Evolutionary conservation across 2,888 invertebrate species (phyloP).

Genomic region (Rhingia rostrata): DNA sequence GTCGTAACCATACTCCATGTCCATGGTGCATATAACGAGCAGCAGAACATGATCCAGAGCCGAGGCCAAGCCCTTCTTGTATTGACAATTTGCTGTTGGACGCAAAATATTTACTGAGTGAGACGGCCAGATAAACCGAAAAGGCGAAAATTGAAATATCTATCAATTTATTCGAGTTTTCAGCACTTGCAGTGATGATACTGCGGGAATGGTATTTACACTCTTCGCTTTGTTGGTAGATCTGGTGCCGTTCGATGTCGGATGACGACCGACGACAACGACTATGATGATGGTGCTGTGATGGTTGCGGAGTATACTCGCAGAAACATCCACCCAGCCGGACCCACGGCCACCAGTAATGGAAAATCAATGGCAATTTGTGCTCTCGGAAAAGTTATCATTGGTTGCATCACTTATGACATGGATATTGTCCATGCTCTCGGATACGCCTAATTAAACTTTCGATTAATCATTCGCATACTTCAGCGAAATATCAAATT

Average conservation of each 20-base stretch:
- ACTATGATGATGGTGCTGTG: neutral
- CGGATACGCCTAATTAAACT: conserved; percentile 75
- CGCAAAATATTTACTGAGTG: conserved; percentile 68
- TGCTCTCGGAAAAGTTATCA: conserved; percentile 67
- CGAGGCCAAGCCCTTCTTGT: conserved; percentile 14
- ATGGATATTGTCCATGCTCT: conserved; percentile 57
- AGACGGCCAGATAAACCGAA: conserved; percentile 68
- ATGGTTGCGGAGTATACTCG: conserved; percentile 2
- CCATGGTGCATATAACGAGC: conserved; percentile 28
- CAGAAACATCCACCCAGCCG: neutral
- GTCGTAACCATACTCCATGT: conserved; percentile 3
- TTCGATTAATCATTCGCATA: conserved; percentile 75
- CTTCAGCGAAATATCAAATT: conserved; percentile 69
- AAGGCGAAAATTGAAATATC: conserved; percentile 72
- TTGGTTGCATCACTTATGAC: conserved; percentile 69
- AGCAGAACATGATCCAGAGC: conserved; percentile 36
- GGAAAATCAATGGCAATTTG: conserved; percentile 72
- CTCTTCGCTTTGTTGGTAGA: conserved; percentile 11
- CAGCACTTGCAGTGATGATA: conserved; percentile 70
- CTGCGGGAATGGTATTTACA: conserved; percentile 60
- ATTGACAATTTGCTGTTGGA: conserved; percentile 64
- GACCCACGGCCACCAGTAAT: conserved; percentile 47
- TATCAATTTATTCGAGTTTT: conserved; percentile 70
- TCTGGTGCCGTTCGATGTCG: neutral
- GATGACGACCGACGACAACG: conserved; percentile 49